Evolutionary conservation across 2,888 invertebrate genomes (phyloP).

Genomic region (Amorpha juglandis): DNA sequence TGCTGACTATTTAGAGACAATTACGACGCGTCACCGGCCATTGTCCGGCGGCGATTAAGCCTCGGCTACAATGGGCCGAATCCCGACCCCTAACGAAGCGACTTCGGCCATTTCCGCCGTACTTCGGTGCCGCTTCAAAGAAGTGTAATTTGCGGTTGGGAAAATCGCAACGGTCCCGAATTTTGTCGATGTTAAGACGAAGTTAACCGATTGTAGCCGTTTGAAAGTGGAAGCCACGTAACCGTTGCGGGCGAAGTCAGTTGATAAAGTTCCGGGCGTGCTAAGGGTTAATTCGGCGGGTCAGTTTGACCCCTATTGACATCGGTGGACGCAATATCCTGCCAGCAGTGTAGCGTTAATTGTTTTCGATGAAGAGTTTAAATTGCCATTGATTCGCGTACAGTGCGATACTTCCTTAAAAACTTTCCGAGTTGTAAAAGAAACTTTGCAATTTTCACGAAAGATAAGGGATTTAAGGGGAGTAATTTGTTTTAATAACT

Average conservation of each 20-base stretch:
- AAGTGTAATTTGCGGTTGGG: slow-evolving; percentile 79
- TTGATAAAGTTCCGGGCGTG: slow-evolving; percentile 57
- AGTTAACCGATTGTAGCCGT: slow-evolving; percentile 62
- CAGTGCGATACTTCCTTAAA: not conserved
- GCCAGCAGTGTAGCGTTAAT: slow-evolving; percentile 32
- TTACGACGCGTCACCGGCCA: slow-evolving; percentile 76
- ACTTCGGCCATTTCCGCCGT: slow-evolving; percentile 76
- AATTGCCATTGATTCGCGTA: slow-evolving; percentile 12
- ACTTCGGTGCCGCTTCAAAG: slow-evolving; percentile 71
- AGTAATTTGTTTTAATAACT: not conserved
- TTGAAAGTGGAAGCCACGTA: slow-evolving; percentile 63
- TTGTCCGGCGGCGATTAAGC: slow-evolving; percentile 77
- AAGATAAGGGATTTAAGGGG: slow-evolving; percentile 2
- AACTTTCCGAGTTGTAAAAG: not conserved
- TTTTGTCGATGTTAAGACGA: slow-evolving; percentile 61
- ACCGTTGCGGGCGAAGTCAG: slow-evolving; percentile 53
- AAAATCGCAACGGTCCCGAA: slow-evolving; percentile 70
- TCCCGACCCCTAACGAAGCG: slow-evolving; percentile 79
- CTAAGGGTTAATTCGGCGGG: slow-evolving; percentile 56
- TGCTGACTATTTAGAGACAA: slow-evolving; percentile 77
- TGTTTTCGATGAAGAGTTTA: slow-evolving; percentile 33
- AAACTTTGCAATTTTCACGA: not conserved
- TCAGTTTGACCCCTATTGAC: slow-evolving; percentile 56
- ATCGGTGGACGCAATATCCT: slow-evolving; percentile 20
- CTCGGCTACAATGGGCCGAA: slow-evolving; percentile 73